Conservation (phyloP, 2,797 vertebrate genomes). For the Girardinus metallicus region DNA sequence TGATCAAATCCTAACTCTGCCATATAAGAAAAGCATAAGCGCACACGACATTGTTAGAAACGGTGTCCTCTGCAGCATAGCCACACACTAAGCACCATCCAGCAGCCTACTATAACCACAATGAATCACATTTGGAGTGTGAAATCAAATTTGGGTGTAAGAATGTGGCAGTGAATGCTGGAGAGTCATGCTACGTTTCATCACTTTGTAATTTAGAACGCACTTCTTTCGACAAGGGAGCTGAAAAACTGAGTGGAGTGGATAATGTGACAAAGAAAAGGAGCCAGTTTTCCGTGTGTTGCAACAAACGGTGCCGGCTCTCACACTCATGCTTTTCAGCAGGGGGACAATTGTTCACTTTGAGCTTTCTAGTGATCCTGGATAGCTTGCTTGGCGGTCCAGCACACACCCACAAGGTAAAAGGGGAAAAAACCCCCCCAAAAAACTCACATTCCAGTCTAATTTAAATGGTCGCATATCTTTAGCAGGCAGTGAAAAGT, state of each 20-base stretch:
- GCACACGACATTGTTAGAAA: constrained; percentile 32
- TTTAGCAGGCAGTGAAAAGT: constrained; percentile 42
- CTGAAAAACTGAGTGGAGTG: constrained; percentile 24
- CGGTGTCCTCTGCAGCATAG: constrained; percentile 17
- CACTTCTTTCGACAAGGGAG: constrained; percentile 29
- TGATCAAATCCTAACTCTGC: constrained; percentile 13
- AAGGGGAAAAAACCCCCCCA: too few relatives aligned
- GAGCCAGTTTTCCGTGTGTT: constrained; percentile 22
- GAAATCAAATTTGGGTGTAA: constrained; percentile 56
- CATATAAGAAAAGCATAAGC: constrained; percentile 10
- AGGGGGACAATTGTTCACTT: constrained; percentile 31
- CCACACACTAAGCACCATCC: constrained; percentile 22
- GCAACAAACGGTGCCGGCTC: constrained; percentile 9
- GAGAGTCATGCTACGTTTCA: constrained; percentile 47
- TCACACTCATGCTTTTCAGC: constrained; percentile 20
- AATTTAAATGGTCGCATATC: constrained; percentile 27
- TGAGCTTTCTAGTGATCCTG: constrained; percentile 37
- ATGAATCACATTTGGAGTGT: constrained; percentile 59
- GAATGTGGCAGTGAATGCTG: constrained; percentile 39
- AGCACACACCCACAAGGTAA: constrained; percentile 16
- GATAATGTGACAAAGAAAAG: constrained; percentile 36
- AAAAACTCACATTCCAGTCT: constrained; percentile 12
- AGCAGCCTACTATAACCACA: constrained; percentile 24
- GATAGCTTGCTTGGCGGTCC: constrained; percentile 35
- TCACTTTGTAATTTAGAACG: constrained; percentile 55